Conservation (phyloP, 2,888 invertebrate species). For the Glyphotaelius pellucidus region DNA sequence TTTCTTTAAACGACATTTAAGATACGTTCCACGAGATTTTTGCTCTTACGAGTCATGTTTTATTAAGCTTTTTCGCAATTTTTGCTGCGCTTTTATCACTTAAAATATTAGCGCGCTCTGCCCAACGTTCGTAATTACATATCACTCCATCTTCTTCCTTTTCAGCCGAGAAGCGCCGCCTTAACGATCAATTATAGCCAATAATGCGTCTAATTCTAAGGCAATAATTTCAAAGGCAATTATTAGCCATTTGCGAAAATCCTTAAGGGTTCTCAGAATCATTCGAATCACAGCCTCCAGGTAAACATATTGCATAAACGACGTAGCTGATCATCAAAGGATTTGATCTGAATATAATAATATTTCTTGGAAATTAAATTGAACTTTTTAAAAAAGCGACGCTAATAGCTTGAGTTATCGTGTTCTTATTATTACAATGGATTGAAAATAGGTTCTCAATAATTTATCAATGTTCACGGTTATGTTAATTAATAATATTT, state of each 20-base stretch:
- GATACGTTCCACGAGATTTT: no score
- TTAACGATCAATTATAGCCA: neutral
- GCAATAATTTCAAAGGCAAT: neutral
- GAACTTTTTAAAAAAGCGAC: neutral
- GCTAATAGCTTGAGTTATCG: neutral
- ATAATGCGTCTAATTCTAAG: neutral
- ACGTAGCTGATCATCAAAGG: neutral
- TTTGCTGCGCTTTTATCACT: no score
- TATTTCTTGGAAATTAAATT: neutral
- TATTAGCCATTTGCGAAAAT: conserved; percentile 12
- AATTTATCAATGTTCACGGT: no score
- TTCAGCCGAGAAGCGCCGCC: no score
- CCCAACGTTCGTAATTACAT: no score
- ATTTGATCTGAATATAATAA: neutral
- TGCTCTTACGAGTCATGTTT: no score
- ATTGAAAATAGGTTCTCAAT: neutral
- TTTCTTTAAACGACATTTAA: no score
- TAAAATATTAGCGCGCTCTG: no score
- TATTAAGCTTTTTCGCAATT: no score
- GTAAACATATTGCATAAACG: neutral
- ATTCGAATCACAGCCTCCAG: neutral
- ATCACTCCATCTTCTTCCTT: no score
- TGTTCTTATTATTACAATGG: neutral
- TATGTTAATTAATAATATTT: no score
- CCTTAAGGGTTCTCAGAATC: neutral